These are phyloP conservation scores for Oryzias sinensis DNA, from an alignment of 2,797 vertebrate species.

Conservation along the genomic window DNA sequence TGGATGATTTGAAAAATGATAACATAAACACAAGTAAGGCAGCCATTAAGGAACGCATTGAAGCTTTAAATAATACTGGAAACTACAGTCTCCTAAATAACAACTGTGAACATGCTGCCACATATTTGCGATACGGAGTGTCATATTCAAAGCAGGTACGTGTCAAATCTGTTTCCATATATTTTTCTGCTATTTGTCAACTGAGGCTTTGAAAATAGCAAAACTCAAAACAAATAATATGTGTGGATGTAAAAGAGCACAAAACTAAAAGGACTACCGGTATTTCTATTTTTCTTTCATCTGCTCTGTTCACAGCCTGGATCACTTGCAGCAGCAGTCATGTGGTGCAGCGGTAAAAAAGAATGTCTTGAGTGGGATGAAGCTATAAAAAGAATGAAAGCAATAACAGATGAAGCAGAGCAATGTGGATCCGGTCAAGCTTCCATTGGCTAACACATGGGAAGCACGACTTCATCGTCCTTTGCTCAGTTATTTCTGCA, in stretches of 20 bases:
- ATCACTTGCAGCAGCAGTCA: neutral
- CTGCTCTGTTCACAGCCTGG: neutral
- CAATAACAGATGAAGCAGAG: too few species aligned
- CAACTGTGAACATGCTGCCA: too few species aligned
- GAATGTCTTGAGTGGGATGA: too few species aligned
- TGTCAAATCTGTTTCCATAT: too few species aligned
- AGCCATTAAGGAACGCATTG: neutral
- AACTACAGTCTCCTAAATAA: accelerated
- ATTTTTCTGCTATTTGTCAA: neutral
- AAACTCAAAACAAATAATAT: neutral
- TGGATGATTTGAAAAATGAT: too few species aligned
- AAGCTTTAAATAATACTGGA: accelerated
- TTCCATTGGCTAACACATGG: too few species aligned
- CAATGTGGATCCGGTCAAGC: too few species aligned
- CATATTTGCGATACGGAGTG: neutral
- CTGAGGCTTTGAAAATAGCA: accelerated
- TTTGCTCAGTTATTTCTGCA: too few species aligned
- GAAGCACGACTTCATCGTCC: too few species aligned
- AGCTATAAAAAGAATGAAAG: neutral
- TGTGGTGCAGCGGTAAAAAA: neutral
- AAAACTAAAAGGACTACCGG: too few species aligned
- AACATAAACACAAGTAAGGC: accelerated
- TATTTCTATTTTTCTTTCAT: neutral
- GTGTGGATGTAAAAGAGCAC: neutral
- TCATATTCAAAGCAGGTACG: neutral